Evolutionary conservation across 2,888 invertebrate genomes (phyloP), one percentile per base, ranked within the genome.

Genomic region (Lacanobia oleracea): DNA sequence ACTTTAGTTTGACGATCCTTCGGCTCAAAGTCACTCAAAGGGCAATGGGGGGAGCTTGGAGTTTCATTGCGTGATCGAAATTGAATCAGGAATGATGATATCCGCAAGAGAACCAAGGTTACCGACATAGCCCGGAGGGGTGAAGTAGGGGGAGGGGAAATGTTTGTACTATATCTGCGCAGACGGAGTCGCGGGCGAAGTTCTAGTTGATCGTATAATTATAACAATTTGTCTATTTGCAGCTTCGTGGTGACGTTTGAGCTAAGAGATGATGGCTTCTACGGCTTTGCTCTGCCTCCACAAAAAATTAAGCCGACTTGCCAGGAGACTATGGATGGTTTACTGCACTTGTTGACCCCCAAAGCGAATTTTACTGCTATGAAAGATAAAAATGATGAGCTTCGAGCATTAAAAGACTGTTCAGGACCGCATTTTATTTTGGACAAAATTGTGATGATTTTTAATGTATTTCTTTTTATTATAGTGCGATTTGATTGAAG

Each of bases 261-360:
- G 90, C 93, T 98, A 4, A 94, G 97, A 7, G 97, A 97, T 85
- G 91, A 87, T 0, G 97, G 97, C 0, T 80, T 88, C 43, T 93
- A 96, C 57, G 98, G 98, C 0, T 98, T 98, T 87, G 89, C 97
- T 8, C 91, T 98, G 9, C 97, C 98, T 0, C 93, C 97, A 0
- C 78, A 91, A 0, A 94, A 97, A 83, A 98, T 98, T 61, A 88
- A 97, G 27, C 97, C 97, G 0, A 97, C 97, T 0, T 97, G 97
- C 60, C 85, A 92, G 70, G 97, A 97, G 89, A 97, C 97, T 0
- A 78, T 97, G 76, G 97, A 97, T 57, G 97, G 96, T 0, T 27
- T 97, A 0, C 60, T 96, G 0, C 0, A 7, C 16, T 16, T 59
- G 8, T 73, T 94, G 0, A 71, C 48, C 0, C 87, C 88, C 0